These are phyloP conservation scores for Brachylomia viminalis DNA, from an alignment of 2,888 invertebrate species.

Conservation along the genomic window DNA sequence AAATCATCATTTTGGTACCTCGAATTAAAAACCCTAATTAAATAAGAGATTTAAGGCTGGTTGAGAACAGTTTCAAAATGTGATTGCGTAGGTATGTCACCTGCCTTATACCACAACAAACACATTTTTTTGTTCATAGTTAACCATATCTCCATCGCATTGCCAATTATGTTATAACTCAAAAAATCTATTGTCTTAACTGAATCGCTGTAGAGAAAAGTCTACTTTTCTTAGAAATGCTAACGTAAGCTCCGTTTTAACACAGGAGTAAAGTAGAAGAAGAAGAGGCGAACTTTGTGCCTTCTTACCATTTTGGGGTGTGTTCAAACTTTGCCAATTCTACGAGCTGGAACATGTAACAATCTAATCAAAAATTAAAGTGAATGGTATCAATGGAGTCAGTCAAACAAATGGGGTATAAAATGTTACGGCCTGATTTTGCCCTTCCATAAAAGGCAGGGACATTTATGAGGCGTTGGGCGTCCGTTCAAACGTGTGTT, in stretches of 20 bases:
- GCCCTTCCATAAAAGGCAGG: slow-evolving; percentile 53
- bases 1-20: neutral
- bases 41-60: neutral
- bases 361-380: slow-evolving; percentile 63
- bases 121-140: neutral
- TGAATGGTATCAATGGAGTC: slow-evolving; percentile 50
- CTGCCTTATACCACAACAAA: neutral
- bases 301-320: slow-evolving; percentile 5
- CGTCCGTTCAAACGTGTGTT: slow-evolving; percentile 8
- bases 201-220: slow-evolving; percentile 9
- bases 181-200: slow-evolving; percentile 54
- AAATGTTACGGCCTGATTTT: slow-evolving; percentile 68
- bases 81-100: neutral
- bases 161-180: slow-evolving; percentile 44
- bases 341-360: slow-evolving; percentile 48
- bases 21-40: neutral
- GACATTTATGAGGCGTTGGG: slow-evolving; percentile 8
- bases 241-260: slow-evolving; percentile 32
- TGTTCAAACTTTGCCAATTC: slow-evolving; percentile 50
- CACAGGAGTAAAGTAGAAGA: slow-evolving; percentile 10
- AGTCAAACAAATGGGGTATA: slow-evolving; percentile 64
- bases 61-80: too few species aligned
- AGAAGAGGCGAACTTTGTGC: slow-evolving; percentile 19
- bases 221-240: slow-evolving; percentile 11
- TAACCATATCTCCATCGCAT: slow-evolving; percentile 14